Evolutionary conservation across 64 coral and sea anemone genomes (phyloP).

Genomic region (Pachyseris speciosa): DNA sequence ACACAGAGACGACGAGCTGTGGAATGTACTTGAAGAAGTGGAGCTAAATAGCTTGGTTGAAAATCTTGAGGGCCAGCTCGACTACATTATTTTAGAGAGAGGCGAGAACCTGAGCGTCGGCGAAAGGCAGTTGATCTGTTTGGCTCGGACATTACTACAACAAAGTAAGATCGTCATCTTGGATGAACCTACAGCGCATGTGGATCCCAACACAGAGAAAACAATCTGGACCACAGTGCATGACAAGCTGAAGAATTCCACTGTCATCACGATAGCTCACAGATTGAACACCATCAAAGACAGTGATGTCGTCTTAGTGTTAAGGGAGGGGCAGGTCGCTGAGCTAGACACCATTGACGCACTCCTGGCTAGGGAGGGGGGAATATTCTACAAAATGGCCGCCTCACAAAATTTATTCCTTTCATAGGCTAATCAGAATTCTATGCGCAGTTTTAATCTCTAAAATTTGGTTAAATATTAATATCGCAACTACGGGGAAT

Average conservation of each 20-base stretch:
- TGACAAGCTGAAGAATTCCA: constrained; percentile 28
- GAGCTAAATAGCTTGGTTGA: constrained; percentile 18
- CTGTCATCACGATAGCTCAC: constrained; percentile 60
- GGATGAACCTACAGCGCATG: constrained; percentile 47
- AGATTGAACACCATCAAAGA: constrained; percentile 4
- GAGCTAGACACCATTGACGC: not conserved
- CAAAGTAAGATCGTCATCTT: constrained; percentile 56
- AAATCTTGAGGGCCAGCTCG: not conserved
- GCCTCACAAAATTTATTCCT: not conserved
- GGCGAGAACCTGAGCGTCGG: constrained; percentile 65
- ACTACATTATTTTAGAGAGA: not conserved
- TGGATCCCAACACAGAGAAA: constrained; percentile 33
- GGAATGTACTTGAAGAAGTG: constrained; percentile 39
- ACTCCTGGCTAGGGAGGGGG: not conserved
- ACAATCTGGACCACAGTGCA: constrained; percentile 15
- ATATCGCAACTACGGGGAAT: no score
- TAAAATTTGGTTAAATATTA: no score
- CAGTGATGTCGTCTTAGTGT: constrained; percentile 40
- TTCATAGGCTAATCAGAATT: not conserved
- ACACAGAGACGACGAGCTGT: constrained; percentile 16
- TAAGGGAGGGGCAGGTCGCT: not conserved
- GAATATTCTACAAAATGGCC: not conserved
- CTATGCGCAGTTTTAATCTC: no score
- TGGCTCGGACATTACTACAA: constrained; percentile 45
- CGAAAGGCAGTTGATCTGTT: constrained; percentile 59